Evolutionary conservation across 2,888 invertebrate species (phyloP).

Genomic region (Rhingia rostrata): DNA sequence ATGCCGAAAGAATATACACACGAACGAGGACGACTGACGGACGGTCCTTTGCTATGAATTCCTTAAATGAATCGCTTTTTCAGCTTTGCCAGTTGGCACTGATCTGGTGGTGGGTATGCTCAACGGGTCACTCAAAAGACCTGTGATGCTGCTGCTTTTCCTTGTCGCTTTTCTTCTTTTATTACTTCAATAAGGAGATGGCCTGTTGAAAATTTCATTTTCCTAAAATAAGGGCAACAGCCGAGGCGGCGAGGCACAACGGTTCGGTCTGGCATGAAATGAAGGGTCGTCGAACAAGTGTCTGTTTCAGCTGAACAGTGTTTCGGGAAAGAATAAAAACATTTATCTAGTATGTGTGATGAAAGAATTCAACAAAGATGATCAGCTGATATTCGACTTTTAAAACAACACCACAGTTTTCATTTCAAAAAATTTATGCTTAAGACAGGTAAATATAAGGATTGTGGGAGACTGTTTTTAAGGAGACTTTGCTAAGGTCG

Average conservation of each 20-base stretch:
- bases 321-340: slow-evolving; percentile 13
- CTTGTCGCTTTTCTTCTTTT: slow-evolving; percentile 59
- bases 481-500: too few relatives aligned
- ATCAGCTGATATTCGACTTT: too few relatives aligned
- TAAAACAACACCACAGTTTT: too few relatives aligned
- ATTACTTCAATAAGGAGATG: slow-evolving; percentile 74
- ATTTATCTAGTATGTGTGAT: not conserved
- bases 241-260: slow-evolving; percentile 20
- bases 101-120: slow-evolving; percentile 49
- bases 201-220: slow-evolving; percentile 73
- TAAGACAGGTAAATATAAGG: too few relatives aligned
- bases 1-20: slow-evolving; percentile 27
- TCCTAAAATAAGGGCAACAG: slow-evolving; percentile 65
- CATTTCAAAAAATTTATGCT: too few relatives aligned
- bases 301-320: slow-evolving; percentile 41
- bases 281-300: slow-evolving; percentile 67
- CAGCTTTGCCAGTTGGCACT: slow-evolving; percentile 69
- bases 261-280: slow-evolving; percentile 64
- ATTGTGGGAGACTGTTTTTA: too few relatives aligned
- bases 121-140: slow-evolving; percentile 71
- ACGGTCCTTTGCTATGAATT: slow-evolving; percentile 58
- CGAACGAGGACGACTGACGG: slow-evolving; percentile 8
- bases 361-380: too few relatives aligned
- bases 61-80: slow-evolving; percentile 70
- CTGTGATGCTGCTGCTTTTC: slow-evolving; percentile 49